Conservation (phyloP, 2,113 vertebrate species). For the Thalassarche chlororhynchos region DNA sequence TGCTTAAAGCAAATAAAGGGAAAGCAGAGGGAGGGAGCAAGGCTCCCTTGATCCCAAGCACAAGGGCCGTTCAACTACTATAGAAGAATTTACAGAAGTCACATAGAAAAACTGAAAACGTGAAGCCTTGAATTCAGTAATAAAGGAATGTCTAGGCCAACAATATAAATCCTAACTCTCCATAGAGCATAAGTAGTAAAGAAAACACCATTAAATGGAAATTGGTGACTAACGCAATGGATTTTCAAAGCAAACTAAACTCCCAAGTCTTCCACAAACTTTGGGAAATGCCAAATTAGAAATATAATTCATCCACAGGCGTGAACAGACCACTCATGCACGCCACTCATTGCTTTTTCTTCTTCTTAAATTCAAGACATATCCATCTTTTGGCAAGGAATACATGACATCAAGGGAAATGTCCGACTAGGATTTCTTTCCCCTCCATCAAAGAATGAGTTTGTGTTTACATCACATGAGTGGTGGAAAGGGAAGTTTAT, state of each 20-base stretch:
- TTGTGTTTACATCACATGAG: background rate
- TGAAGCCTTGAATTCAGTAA: background rate
- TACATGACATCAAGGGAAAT: background rate
- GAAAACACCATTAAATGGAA: background rate
- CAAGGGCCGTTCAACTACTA: background rate
- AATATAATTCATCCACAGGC: background rate
- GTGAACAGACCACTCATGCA: background rate
- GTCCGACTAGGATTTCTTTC: background rate
- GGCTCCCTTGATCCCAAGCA: background rate
- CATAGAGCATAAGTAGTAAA: background rate
- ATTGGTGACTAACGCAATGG: background rate
- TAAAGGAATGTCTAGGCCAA: background rate
- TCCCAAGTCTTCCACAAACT: background rate
- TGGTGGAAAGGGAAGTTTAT: background rate
- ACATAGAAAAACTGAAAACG: background rate
- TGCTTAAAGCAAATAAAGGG: background rate
- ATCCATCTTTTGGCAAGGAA: background rate
- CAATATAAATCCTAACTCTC: background rate
- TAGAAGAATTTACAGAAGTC: background rate
- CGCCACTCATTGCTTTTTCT: background rate
- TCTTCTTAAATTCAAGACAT: background rate
- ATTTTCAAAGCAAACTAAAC: background rate
- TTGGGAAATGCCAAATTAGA: background rate
- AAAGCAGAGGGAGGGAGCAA: background rate
- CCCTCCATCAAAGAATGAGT: background rate